Conservation (phyloP, 2,888 invertebrate genomes). For the Tethea ocularis region DNA sequence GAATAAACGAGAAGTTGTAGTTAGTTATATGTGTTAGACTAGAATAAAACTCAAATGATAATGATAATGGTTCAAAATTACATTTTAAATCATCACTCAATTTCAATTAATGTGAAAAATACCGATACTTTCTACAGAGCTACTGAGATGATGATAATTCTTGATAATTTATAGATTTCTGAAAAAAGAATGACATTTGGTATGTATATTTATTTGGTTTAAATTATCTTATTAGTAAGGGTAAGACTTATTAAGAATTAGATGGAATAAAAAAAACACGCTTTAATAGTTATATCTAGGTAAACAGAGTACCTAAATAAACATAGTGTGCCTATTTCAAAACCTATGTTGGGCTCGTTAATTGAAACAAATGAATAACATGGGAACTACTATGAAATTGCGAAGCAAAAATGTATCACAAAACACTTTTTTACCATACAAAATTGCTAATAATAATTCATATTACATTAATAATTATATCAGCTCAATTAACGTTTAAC, state of each 20-base stretch:
- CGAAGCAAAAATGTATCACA: no score
- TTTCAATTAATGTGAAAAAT: background rate
- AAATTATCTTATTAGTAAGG: background rate
- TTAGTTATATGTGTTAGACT: background rate
- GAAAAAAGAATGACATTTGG: background rate
- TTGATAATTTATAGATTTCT: background rate
- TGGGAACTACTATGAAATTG: no score
- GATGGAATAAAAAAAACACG: no score
- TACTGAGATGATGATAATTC: background rate
- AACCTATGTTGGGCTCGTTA: no score
- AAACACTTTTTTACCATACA: no score
- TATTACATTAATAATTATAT: no score
- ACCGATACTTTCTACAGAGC: background rate
- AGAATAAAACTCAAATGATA: background rate
- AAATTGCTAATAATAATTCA: no score
- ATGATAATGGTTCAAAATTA: background rate
- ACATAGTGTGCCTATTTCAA: no score
- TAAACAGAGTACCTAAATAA: no score
- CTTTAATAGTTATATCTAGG: no score
- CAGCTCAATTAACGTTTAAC: background rate
- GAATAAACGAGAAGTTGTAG: slow-evolving; percentile 9
- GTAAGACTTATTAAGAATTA: no score
- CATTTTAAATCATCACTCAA: background rate
- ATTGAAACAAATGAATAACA: no score
- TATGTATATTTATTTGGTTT: background rate